Base-by-base conservation (phyloP, 2,113 vertebrate genomes). In the Illadopsis cleaveri region DNA sequence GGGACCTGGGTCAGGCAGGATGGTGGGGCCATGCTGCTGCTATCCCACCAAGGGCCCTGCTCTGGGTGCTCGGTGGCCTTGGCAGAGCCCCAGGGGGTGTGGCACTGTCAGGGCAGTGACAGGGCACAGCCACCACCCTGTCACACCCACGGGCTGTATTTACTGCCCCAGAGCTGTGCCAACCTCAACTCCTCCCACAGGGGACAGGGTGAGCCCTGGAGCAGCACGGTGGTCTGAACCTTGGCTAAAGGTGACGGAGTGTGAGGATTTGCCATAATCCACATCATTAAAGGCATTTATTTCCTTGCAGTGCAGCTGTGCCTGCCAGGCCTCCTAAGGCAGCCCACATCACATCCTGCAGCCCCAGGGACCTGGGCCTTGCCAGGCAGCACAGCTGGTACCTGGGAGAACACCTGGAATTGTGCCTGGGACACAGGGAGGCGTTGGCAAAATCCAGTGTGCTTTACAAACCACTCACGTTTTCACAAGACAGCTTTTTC, bases 271-370 rank as follows among this genome's bases (percentile, higher is more conserved):
- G 21, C 65, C 37, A 20, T 15, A 1, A 8, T 5, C 42, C 42
- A 3, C 5, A 4, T 9, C 22, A 1, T 15, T 8, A 2, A 48
- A 27, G 33, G 37, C 4, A 1, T 10, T 68, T 28, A 1, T 10
- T 58, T 19, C 31, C 45, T 13, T 7, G 20, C 0, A 0, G 12
- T 5, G 13, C n/a, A 25, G 44, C 48, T 33, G 64, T 22, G 37
- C 40, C 62, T 16, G 20, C 4, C 62, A 21, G 64, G 54, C 9
- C 50, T 45, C 4, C 19, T 14, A 1, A 6, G 28, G 38, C 72
- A 53, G 57, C 51, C 22, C 16, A 44, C 5, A 1, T 0, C 5
- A 1, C 25, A 0, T 40, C 18, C 47, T 38, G 16, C 70, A 1
- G 8, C 21, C 22, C 3, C 4, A 2, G n/a, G 45, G 20, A 25